Evolutionary conservation across 92 coral and sea anemone species (phyloP), one percentile per base, ranked within the genome.

Genomic region (Chrysogorgia sp.): DNA sequence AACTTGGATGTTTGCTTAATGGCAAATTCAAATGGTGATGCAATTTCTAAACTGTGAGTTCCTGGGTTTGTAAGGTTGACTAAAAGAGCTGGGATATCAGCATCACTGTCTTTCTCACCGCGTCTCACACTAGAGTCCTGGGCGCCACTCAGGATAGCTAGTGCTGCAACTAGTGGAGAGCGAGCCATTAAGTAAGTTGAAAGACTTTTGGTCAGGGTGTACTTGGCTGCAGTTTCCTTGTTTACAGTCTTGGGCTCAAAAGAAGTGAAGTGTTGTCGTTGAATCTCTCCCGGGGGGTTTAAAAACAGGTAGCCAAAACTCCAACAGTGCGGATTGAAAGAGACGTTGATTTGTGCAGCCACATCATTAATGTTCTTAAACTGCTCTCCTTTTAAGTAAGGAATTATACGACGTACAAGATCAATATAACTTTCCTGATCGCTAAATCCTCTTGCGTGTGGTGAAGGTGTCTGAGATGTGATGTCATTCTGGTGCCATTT

Each of bases 291-390:
- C n/a, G n/a, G n/a, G n/a, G 63, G 17, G 17, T 23, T 23, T 1
- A 20, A 31, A 55, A 96, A 96, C 58, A 66, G 79, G 86, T 89
- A 96, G 2, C 97, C 97, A 70, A 96, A 88, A 24, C 50, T 81
- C 99, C 99, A 96, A 69, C 91, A 89, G 74, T 83, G 92, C 2
- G 99, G 96, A 0, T 84, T 68, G 40, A 89, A 96, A 0, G 85
- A 67, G 49, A 96, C 85, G 35, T 81, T 90, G 0, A 96, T 86
- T 58, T 77, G 74, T 13, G 65, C 60, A 15, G 92, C 96, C 13
- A 85, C 25, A 20, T 81, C 86, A n/a, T 83, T 75, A 69, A 85
- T 57, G 2, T 72, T 53, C 33, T 34, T 53, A 22, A 72, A 72
- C 30, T 53, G 64, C 14, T 53, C 79, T 14, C 64, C 79, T 28